These are phyloP conservation scores for Callimorpha dominula DNA, from an alignment of 2,888 invertebrate species.

Conservation along the genomic window DNA sequence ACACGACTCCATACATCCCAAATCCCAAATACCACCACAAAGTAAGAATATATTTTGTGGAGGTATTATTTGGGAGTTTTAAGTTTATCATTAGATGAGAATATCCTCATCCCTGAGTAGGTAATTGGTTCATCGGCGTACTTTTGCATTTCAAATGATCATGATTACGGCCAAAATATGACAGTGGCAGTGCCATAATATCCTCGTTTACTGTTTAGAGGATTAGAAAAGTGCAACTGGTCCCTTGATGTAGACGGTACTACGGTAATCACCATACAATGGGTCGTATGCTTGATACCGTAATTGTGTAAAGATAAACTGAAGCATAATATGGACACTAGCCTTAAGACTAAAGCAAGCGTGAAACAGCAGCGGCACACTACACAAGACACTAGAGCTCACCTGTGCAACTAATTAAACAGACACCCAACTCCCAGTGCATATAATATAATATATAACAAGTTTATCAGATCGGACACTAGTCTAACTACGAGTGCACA, in stretches of 20 bases:
- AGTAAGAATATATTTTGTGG: too few species aligned
- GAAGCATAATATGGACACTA: not conserved
- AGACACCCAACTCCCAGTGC: conserved; percentile 13
- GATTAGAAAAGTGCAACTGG: not conserved
- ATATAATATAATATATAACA: conserved; percentile 5
- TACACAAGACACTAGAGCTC: conserved; percentile 30
- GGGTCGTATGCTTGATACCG: not conserved
- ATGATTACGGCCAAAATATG: too few species aligned
- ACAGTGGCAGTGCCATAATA: too few species aligned
- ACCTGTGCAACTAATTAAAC: conserved; percentile 49
- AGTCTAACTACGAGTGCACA: not conserved
- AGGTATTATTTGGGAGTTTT: too few species aligned
- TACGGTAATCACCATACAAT: not conserved
- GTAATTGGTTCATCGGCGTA: too few species aligned
- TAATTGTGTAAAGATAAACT: not conserved
- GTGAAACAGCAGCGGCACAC: not conserved
- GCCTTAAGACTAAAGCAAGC: conserved; percentile 15
- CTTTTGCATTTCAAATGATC: too few species aligned
- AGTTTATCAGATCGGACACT: conserved; percentile 1
- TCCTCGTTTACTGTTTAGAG: too few species aligned
- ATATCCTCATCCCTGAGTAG: too few species aligned
- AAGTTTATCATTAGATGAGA: too few species aligned
- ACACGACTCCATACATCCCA: too few species aligned
- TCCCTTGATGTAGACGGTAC: not conserved
- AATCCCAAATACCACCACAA: too few species aligned